Conservation (phyloP, 2,888 invertebrate genomes). For the Mythimna pallens region DNA sequence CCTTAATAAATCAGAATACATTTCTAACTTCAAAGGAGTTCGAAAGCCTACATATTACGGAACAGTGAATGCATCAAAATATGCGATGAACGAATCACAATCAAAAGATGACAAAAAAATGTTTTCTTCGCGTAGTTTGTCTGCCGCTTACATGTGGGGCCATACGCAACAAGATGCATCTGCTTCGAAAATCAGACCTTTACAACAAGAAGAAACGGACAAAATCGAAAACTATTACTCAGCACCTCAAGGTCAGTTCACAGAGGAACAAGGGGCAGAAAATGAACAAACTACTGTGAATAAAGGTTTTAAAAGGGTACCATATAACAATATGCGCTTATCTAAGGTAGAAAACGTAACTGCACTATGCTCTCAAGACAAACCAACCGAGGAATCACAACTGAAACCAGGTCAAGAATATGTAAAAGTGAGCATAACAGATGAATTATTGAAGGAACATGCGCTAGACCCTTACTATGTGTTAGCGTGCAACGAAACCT, state of each 20-base stretch:
- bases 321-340: background rate
- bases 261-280: background rate
- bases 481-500: slow-evolving; percentile 58
- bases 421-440: background rate
- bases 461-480: slow-evolving; percentile 46
- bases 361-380: background rate
- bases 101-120: background rate
- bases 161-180: background rate
- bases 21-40: background rate
- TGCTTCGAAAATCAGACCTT: background rate
- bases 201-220: background rate
- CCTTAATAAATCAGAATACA: background rate
- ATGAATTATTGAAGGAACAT: slow-evolving; percentile 24
- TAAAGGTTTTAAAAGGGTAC: background rate
- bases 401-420: background rate
- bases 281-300: background rate
- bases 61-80: background rate
- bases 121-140: background rate
- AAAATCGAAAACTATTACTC: background rate
- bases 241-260: background rate
- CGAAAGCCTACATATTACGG: background rate
- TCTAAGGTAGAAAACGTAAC: background rate
- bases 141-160: background rate
- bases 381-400: background rate
- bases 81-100: background rate